phyloP scores from a whole-genome alignment of 2,888 invertebrate species.

The Campaea margaritaria region DNA sequence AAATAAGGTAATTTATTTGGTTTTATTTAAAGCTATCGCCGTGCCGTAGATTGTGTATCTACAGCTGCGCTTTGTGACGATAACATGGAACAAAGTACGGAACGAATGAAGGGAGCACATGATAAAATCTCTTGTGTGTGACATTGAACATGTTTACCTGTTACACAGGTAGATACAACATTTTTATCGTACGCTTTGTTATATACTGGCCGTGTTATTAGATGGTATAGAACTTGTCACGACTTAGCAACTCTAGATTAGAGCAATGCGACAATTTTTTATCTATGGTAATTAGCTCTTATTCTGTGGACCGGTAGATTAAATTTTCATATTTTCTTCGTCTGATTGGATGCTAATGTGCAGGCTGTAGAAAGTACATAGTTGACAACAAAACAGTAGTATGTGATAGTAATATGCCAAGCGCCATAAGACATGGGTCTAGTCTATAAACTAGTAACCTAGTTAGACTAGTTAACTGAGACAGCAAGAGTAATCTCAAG shows the following conservation, averaged over 20 bases:
- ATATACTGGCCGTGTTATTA: too few relatives aligned
- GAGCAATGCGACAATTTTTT: too few relatives aligned
- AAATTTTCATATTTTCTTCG: too few relatives aligned
- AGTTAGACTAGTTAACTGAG: not conserved
- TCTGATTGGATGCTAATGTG: too few relatives aligned
- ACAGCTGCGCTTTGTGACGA: constrained; percentile 21
- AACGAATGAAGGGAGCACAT: constrained; percentile 14
- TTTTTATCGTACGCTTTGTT: not conserved
- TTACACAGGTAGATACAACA: not conserved
- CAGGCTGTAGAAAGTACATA: too few relatives aligned
- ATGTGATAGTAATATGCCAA: too few relatives aligned
- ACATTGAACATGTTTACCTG: constrained; percentile 9
- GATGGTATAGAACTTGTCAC: not conserved
- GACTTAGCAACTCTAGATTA: not conserved
- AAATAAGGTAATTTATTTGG: not conserved
- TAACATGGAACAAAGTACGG: constrained; percentile 33
- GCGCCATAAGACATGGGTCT: too few relatives aligned
- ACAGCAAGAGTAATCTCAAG: not conserved
- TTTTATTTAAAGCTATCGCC: constrained; percentile 14
- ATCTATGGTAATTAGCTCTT: too few relatives aligned
- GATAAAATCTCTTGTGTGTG: constrained; percentile 23
- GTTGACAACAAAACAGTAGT: too few relatives aligned
- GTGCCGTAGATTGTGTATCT: constrained; percentile 21
- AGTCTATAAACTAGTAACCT: not conserved
- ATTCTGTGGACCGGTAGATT: too few relatives aligned